phyloP scores from a whole-genome alignment of 2,888 invertebrate genomes.

The Cryptops parisi region DNA sequence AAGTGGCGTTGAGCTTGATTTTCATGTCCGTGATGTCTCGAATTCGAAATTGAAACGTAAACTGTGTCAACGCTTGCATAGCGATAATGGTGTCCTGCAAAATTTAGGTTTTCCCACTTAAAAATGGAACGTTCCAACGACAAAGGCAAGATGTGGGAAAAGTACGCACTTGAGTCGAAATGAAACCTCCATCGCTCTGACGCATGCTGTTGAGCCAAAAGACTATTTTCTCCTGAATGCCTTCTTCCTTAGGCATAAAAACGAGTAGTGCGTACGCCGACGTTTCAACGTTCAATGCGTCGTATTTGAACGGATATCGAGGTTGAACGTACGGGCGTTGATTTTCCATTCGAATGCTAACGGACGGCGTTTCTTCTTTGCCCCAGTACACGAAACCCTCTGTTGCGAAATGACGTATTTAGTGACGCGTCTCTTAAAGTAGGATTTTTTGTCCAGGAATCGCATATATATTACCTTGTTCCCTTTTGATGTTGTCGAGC shows the following conservation, averaged over 20 bases:
- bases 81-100: conserved; percentile 33
- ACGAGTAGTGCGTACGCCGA: conserved; percentile 36
- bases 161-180: conserved; percentile 24
- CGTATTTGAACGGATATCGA: conserved; percentile 33
- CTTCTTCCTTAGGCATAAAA: conserved; percentile 25
- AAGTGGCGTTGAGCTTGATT: conserved; percentile 28
- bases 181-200: conserved; percentile 24
- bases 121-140: no score
- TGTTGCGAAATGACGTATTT: no score
- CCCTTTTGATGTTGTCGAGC: conserved; percentile 25
- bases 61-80: conserved; percentile 33
- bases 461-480: no score
- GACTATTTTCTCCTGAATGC: conserved; percentile 25
- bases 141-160: no score
- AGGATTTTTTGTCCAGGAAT: no score
- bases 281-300: conserved; percentile 34
- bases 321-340: conserved; percentile 34
- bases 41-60: conserved; percentile 26
- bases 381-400: conserved; percentile 36
- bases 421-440: no score
- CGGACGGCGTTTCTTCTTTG: conserved; percentile 7
- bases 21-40: conserved; percentile 27
- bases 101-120: no score
- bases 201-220: conserved; percentile 27
- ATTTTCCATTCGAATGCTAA: conserved; percentile 29